Conservation (phyloP, 2,113 vertebrate genomes). For the Tragelaphus scriptus region DNA sequence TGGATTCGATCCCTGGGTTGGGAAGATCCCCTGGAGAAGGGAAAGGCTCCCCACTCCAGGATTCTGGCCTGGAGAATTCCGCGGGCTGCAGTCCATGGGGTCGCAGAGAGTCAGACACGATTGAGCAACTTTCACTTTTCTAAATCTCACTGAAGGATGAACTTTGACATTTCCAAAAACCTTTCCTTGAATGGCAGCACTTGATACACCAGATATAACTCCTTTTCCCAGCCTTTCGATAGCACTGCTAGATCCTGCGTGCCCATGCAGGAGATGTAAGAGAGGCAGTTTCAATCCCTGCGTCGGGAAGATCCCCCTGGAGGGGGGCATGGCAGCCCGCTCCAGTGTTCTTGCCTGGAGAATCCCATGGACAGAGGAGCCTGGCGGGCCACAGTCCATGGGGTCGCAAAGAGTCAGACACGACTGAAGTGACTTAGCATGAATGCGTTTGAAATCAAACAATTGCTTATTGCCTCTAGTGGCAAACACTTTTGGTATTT, state of each 20-base stretch:
- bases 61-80: neutral
- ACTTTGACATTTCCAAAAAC: neutral
- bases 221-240: fast-evolving
- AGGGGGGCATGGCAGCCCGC: neutral
- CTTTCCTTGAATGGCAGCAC: too few relatives aligned
- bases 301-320: neutral
- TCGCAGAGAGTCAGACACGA: neutral
- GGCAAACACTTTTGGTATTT: neutral
- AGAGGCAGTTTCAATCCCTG: neutral
- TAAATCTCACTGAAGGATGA: neutral
- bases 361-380: neutral
- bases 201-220: neutral
- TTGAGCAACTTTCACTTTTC: neutral
- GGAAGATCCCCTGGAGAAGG: neutral
- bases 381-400: neutral
- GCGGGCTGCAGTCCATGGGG: neutral
- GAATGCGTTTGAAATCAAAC: neutral
- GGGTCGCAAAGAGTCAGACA: neutral
- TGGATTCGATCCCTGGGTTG: neutral
- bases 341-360: neutral
- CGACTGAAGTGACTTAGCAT: neutral
- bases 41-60: neutral
- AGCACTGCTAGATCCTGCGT: fast-evolving
- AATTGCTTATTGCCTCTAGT: neutral
- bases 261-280: neutral